Evolutionary conservation across 92 coral and sea anemone species (phyloP).

Genomic region (Heliopora coerulea): DNA sequence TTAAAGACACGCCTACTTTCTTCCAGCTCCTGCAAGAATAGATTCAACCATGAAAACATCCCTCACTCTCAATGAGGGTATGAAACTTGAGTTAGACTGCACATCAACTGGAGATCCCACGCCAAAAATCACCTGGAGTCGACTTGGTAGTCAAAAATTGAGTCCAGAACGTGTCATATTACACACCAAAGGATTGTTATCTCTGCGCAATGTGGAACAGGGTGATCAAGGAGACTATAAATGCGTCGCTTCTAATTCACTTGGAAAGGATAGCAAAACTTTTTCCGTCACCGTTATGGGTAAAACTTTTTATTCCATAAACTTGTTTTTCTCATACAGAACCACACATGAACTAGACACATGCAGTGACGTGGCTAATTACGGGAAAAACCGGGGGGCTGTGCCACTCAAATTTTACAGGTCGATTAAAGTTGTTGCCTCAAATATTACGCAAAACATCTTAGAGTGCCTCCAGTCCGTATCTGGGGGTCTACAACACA

Average conservation of each 20-base stretch:
- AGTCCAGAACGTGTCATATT: slow-evolving; percentile 16
- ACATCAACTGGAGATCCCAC: slow-evolving; percentile 70
- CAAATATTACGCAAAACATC: too few species aligned
- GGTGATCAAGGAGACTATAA: slow-evolving; percentile 71
- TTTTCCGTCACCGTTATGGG: slow-evolving; percentile 67
- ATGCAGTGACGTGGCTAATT: too few species aligned
- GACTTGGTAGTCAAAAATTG: slow-evolving; percentile 55
- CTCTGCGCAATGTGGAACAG: slow-evolving; percentile 59
- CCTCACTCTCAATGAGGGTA: slow-evolving; percentile 6
- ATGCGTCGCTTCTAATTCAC: slow-evolving; percentile 62
- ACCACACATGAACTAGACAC: too few species aligned
- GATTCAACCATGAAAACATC: slow-evolving; percentile 28
- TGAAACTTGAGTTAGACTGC: slow-evolving; percentile 47
- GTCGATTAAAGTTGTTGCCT: too few species aligned
- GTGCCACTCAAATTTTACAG: too few species aligned
- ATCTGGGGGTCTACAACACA: too few species aligned
- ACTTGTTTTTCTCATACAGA: too few species aligned
- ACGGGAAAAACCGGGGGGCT: too few species aligned
- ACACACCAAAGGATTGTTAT: slow-evolving; percentile 50
- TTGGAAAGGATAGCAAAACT: slow-evolving; percentile 66
- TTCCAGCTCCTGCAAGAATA: slow-evolving; percentile 31
- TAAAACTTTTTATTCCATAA: too few species aligned
- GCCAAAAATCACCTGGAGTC: slow-evolving; percentile 67
- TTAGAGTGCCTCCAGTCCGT: too few species aligned
- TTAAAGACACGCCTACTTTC: background rate